A percentile compares a stretch with the other conserved stretches of the same genome.
phyloP scores from a whole-genome alignment of 2,797 vertebrate species.

The Notoglanidium macrostoma region DNA sequence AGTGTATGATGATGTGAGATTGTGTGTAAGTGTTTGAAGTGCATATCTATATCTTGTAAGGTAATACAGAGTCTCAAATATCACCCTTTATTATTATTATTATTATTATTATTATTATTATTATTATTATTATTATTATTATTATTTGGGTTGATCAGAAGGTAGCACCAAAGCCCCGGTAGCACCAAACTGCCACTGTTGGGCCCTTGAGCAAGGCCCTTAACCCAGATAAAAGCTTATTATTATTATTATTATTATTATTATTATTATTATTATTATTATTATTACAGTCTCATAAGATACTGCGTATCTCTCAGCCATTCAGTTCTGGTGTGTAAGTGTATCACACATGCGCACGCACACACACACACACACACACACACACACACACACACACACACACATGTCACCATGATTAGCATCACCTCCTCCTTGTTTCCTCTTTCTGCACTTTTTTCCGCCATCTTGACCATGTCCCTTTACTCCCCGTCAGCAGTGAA shows the following conservation, averaged over 20 bases:
- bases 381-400: not conserved
- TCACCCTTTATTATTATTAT: too few species aligned
- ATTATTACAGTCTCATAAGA: not conserved
- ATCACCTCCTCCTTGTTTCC: not conserved
- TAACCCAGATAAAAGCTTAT: not conserved
- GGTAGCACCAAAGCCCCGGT: too few species aligned
- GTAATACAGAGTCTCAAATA: too few species aligned
- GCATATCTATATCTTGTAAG: too few species aligned
- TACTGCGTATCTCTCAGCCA: not conserved
- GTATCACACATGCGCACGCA: not conserved
- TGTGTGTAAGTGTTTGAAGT: not conserved
- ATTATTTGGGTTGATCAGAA: not conserved
- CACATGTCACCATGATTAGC: not conserved
- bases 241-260: slow-evolving; percentile 10
- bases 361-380: slow-evolving; percentile 11
- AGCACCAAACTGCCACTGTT: too few species aligned
- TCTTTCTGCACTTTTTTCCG: not conserved
- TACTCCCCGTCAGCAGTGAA: not conserved
- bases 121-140: too few species aligned
- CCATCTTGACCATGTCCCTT: slow-evolving; percentile 8
- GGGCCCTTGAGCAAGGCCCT: too few species aligned
- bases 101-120: too few species aligned
- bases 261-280: slow-evolving; percentile 7
- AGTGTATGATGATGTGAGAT: not conserved
- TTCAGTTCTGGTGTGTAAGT: not conserved